Base-by-base conservation (phyloP, 2,113 vertebrate species). In the Corvus moneduloides region DNA sequence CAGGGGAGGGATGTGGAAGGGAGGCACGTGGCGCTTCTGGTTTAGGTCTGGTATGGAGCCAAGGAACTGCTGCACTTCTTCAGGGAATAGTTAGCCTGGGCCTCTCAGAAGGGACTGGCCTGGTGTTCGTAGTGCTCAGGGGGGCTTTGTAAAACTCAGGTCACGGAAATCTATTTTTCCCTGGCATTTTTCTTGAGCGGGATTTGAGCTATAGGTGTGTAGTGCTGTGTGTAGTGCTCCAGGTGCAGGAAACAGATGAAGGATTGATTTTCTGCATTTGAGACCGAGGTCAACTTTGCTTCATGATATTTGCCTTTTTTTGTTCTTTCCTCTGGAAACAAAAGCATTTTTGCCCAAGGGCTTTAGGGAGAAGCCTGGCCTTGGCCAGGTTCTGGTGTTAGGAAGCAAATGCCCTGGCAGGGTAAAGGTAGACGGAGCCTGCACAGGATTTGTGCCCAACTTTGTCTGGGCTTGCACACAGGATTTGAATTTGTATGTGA, bases 1-100 rank as follows among this genome's bases (percentile, higher is more conserved):
- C 56, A 20, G 30, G 33, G 52, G 26, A 81, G 79, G 74, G 30
- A 5, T 59, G 62, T 48, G 81, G 28, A 51, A 77, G 27, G 55
- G 26, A 61, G 16, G 27, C 2, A 3, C 0, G 1, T 0, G 5
- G 10, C 0, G 1, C 39, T 89, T 84, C 67, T 68, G 22, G 3
- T 78, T 51, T 54, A 66, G 41, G 33, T 32, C 43, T 51, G 35
- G 44, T 39, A 3, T 18, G 11, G 49, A 73, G 32, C 58, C 26
- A 4, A 43, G 72, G 37, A 64, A 9, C 30, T 51, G 11, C 56
- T 30, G 35, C 35, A 15, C 13, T n/a, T 39, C 54, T 59, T 43
- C 6, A 9, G 0, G 9, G 71, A 16, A 21, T 24, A 21, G 39
- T 17, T 20, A 75, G n/a, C 49, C 74, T 39, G 44, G 37, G n/a